Base-by-base conservation (phyloP, 1,140 invertebrate genomes). In the Diabrotica virgifera region DNA sequence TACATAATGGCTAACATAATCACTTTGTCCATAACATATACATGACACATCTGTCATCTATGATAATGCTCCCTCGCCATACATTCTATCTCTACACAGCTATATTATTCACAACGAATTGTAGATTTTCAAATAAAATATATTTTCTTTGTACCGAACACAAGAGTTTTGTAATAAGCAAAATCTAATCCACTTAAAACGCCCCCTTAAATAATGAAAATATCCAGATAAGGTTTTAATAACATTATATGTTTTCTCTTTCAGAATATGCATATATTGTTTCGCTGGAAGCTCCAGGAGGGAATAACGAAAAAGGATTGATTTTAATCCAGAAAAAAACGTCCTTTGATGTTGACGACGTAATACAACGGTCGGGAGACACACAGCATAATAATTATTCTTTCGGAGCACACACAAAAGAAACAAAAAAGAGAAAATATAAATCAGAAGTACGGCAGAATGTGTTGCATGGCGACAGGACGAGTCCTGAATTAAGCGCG, bases 311-410 rank as follows among this genome's bases (percentile, higher is more conserved):
- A 24, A 57, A 57, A 57, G 55, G 55, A 57, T 57, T 57, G 55
- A 57, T 57, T 57, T 36, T 57, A 36, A 57, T 36, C 36, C 55
- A 8, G 12, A 37, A 24, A 37, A 12, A 57, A 57, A 57, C n/a
- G 24, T 36, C 55, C 55, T 57, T 57, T 57, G 55, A 57, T 57
- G 40, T 46, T 10, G 36, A 6, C 24, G 36, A 57, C 55, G 36
- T 57, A 37, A 55, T 55, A 55, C 53, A 10, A 57, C 55, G 35
- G 55, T 6, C 37, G 55, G 24, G 10, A 46, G 55, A 37, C 40
- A 46, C 40, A 46, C 40, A 46, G 55, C 35, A 57, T 57, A 57
- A 57, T 57, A 57, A 57, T 57, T 37, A 57, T 57, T 57, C 55
- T 57, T 57, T 57, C 24, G 12, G 12, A 36, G 12, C 24, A 57